A percentile compares a stretch with the other conserved stretches of the same genome.
These are phyloP conservation scores for Aurelia coerulea DNA, from an alignment of 30 jellyfish, hydroid and myxozoan genomes.

Conservation along the genomic window DNA sequence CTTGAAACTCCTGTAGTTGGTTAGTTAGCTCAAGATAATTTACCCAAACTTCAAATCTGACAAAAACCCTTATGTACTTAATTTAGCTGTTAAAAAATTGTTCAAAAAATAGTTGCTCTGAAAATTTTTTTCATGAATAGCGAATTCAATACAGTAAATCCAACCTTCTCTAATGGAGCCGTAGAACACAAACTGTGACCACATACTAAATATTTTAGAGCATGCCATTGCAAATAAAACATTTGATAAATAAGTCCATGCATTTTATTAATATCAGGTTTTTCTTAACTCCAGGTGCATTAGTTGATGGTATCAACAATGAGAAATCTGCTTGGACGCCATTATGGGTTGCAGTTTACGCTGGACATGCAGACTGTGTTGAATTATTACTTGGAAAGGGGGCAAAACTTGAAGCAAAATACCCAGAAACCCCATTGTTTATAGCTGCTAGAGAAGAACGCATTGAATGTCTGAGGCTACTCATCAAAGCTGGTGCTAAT, in stretches of 20 bases:
- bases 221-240: neutral
- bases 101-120: no score
- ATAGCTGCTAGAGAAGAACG: conserved; percentile 64
- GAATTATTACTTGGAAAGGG: conserved; percentile 28
- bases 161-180: no score
- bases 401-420: conserved; percentile 44
- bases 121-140: no score
- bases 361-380: conserved; percentile 68
- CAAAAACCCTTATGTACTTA: no score
- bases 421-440: conserved; percentile 66
- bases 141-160: no score
- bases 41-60: no score
- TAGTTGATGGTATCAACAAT: conserved; percentile 45
- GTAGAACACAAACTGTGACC: no score
- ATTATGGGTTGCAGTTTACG: conserved; percentile 73
- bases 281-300: conserved; percentile 31
- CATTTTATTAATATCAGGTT: neutral
- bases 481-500: conserved; percentile 49
- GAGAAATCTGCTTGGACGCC: conserved; percentile 62
- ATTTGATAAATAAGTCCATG: neutral
- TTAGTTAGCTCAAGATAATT: no score
- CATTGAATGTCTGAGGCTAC: conserved; percentile 12
- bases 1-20: no score
- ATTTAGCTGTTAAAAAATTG: no score
- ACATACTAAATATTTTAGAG: neutral